A percentile compares a stretch with the other conserved stretches of the same genome.
phyloP scores from a whole-genome alignment of 1,140 invertebrate species.

The Leucophenga varia region DNA sequence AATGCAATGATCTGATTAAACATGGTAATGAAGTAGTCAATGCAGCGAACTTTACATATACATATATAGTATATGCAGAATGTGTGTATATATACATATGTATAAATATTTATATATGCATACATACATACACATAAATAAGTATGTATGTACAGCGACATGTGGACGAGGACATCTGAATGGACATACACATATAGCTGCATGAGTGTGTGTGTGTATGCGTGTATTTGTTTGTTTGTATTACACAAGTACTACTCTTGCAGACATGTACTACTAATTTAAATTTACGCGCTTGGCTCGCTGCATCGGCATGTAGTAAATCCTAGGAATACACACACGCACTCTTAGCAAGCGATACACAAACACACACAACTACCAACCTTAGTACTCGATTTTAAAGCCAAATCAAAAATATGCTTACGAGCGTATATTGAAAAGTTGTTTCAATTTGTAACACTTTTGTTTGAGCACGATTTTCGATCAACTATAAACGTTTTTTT shows the following conservation, averaged over 20 bases:
- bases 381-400: no score
- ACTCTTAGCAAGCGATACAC: no score
- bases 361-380: no score
- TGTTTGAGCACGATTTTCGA: no score
- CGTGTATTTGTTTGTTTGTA: constrained; percentile 9
- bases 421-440: no score
- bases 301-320: constrained; percentile 8
- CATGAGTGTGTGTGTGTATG: constrained; percentile 1
- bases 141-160: not conserved
- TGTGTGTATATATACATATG: constrained; percentile 47
- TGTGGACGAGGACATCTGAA: no score
- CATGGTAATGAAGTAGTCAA: constrained; percentile 55
- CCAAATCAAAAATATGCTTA: no score
- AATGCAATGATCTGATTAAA: constrained; percentile 54
- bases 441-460: no score
- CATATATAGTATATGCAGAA: no score
- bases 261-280: constrained; percentile 33
- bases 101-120: constrained; percentile 38
- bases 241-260: constrained; percentile 26
- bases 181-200: no score
- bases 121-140: not conserved
- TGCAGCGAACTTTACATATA: no score
- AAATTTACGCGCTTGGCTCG: constrained; percentile 40
- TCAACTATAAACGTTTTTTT: no score
- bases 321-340: not conserved